Conservation (phyloP, 2,888 invertebrate species). For the Halictus quadricinctus region DNA sequence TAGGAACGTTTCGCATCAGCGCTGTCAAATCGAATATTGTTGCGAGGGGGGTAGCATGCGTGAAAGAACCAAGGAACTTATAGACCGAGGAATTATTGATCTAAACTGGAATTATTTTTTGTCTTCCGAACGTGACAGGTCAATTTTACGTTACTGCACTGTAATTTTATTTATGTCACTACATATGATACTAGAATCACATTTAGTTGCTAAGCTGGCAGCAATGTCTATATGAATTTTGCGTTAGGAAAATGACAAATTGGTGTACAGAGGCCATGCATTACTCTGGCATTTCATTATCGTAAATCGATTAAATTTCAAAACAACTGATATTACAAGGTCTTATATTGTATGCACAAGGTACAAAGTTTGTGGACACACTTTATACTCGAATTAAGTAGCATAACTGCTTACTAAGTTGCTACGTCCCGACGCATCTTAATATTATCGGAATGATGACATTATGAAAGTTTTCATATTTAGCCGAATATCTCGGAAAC, state of each 20-base stretch:
- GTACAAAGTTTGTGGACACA: background rate
- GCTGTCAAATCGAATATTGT: constrained; percentile 2
- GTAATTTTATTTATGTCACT: background rate
- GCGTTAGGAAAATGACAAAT: background rate
- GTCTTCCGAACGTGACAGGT: background rate
- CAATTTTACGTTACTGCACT: background rate
- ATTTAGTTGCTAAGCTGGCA: background rate
- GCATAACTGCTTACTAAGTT: background rate
- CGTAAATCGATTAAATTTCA: background rate
- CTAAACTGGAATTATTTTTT: background rate
- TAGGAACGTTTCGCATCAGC: background rate
- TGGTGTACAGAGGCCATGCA: background rate
- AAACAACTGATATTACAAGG: background rate
- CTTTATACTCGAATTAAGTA: background rate
- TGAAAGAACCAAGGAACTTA: too few relatives aligned
- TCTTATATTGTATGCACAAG: background rate
- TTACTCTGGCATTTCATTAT: background rate
- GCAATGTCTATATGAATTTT: background rate
- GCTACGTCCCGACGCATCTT: background rate
- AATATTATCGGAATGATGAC: background rate
- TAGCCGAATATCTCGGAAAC: too few relatives aligned
- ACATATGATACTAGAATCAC: background rate
- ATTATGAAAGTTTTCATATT: background rate
- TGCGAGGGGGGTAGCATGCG: background rate
- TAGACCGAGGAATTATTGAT: background rate